Evolutionary conservation across 92 coral and sea anemone genomes (phyloP), one percentile per base, ranked within the genome.

Genomic region (Plumapathes pennacea): DNA sequence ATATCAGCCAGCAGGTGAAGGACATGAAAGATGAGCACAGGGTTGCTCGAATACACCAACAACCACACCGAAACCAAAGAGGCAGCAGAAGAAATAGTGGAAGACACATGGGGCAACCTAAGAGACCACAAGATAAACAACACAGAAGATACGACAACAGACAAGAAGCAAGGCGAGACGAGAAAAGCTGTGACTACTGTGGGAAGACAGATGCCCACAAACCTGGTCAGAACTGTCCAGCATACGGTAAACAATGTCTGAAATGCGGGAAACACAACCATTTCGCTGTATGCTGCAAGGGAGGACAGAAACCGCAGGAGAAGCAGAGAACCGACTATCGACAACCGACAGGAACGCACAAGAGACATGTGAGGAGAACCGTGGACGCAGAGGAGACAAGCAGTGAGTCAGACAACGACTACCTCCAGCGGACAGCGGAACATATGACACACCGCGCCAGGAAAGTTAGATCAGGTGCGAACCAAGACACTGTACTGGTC

Each of bases 201-300:
- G 89, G 72, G 11, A 83, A 70, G 20, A 69, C 50, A 40, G 90
- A 64, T 21, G 9, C 54, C 21, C 81, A 64, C 64, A 33, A 62
- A 29, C 77, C 85, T 10, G 81, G 85, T 21, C 69, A 64, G 24
- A 54, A 61, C 60, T 71, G 81, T 25, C 84, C 67, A 46, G 85
- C 82, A 7, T 77, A 57, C 23, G 77, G 85, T 15, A 64, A 84
- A 49, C 78, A 77, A 21, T 79, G 77, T 33, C 51, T 69, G 33
- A 83, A 83, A 66, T 69, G 84, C 33, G 84, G 80, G 5, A 83
- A 64, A 36, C 37, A 78, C 64, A 82, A 69, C 33, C 83, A 69
- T 46, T 76, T 55, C 15, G 84, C 72, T 7, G 14, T 37, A 47
- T 76, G 76, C 27, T 82, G 89, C 41, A 56, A 67, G 21, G 22